Conservation (phyloP, 2,888 invertebrate species). For the Agrotis clavis region DNA sequence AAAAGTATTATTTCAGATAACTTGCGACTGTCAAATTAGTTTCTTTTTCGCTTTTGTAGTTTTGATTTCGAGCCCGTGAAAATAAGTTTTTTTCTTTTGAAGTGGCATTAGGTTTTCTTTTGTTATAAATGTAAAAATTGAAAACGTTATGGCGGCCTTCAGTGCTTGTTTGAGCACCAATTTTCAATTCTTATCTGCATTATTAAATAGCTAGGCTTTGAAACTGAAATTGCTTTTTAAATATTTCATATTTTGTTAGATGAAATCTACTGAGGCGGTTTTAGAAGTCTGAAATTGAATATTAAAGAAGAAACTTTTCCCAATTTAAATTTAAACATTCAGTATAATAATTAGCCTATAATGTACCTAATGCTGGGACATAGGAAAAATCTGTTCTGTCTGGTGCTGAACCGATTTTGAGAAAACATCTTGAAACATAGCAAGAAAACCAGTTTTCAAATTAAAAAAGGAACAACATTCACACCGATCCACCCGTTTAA, state of each 20-base stretch:
- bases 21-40: slow-evolving; percentile 56
- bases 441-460: no score
- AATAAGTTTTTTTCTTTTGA: slow-evolving; percentile 37
- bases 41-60: slow-evolving; percentile 55
- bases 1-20: slow-evolving; percentile 58
- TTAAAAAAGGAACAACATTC: no score
- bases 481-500: no score
- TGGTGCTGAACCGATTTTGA: no score
- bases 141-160: slow-evolving; percentile 1
- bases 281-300: not conserved
- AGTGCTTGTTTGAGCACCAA: slow-evolving; percentile 4
- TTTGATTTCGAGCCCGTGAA: slow-evolving; percentile 38
- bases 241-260: not conserved
- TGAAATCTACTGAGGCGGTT: not conserved
- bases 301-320: no score
- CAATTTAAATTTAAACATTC: no score
- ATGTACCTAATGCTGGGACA: no score
- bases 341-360: no score
- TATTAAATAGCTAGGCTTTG: slow-evolving; percentile 9
- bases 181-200: slow-evolving; percentile 7
- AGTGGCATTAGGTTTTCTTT: slow-evolving; percentile 29
- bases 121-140: slow-evolving; percentile 24
- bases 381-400: no score
- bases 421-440: no score
- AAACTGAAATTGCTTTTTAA: not conserved